Evolutionary conservation across 2,113 vertebrate genomes (phyloP).

Genomic region (Anas platyrhynchos): DNA sequence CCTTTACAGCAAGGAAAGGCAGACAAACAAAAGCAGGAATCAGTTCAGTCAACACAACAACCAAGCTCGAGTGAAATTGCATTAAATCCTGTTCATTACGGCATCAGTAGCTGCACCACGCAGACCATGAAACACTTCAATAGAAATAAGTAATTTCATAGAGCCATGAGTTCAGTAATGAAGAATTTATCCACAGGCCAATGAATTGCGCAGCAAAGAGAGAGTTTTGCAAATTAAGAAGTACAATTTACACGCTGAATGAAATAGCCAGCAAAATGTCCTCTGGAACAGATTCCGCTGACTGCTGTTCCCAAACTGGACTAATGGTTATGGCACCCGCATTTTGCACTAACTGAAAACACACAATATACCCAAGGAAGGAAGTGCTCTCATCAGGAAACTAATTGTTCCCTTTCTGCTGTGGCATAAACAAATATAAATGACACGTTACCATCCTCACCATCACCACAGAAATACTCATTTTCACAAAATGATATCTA

Average conservation of each 20-base stretch:
- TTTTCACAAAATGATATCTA: neutral
- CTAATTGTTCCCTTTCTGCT: neutral
- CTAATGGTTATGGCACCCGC: neutral
- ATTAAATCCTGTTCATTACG: conserved; percentile 32
- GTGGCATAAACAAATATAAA: neutral
- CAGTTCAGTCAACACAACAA: neutral
- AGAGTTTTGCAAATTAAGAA: neutral
- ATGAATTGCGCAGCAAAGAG: neutral
- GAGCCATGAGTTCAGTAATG: neutral
- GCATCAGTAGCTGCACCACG: neutral
- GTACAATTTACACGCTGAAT: neutral
- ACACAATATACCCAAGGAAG: neutral
- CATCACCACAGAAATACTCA: neutral
- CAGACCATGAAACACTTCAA: conserved; percentile 31
- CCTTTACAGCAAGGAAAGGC: neutral
- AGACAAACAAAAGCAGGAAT: conserved; percentile 9
- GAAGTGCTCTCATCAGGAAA: conserved; percentile 38
- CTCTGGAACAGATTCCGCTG: neutral
- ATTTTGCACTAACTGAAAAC: conserved; percentile 6
- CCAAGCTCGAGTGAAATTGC: conserved; percentile 16
- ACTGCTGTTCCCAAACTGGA: neutral
- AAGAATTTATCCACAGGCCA: conserved; percentile 50
- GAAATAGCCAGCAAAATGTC: neutral
- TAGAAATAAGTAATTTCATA: conserved; percentile 11
- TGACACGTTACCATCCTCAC: neutral